These are phyloP conservation scores for Petrocephalus microphthalmus DNA, from an alignment of 2,113 vertebrate species.

Conservation along the genomic window DNA sequence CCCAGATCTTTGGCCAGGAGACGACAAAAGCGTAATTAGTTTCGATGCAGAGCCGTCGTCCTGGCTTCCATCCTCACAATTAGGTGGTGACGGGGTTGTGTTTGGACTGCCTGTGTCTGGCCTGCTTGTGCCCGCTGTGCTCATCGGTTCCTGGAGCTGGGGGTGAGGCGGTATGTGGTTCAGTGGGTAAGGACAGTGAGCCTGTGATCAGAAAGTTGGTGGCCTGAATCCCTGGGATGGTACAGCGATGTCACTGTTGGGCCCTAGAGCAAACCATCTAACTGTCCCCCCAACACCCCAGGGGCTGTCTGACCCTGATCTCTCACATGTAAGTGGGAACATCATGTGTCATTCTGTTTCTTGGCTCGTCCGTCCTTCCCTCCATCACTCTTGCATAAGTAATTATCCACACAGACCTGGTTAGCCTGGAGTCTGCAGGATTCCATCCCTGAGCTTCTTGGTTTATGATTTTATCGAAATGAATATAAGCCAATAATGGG, in stretches of 20 bases:
- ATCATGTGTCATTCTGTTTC: background rate
- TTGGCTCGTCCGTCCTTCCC: background rate
- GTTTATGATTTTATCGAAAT: background rate
- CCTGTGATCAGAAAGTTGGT: background rate
- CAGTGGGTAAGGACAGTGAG: background rate
- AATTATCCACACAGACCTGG: background rate
- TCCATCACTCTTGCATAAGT: background rate
- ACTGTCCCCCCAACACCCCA: background rate
- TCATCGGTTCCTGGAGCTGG: background rate
- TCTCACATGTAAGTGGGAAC: background rate
- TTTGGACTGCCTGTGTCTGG: background rate
- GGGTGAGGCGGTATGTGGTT: background rate
- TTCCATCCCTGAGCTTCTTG: background rate
- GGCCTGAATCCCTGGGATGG: background rate
- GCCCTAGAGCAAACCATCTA: background rate
- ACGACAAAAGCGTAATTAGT: background rate
- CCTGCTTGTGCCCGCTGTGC: background rate
- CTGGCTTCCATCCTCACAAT: background rate
- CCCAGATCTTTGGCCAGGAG: slow-evolving; percentile 6
- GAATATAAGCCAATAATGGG: background rate
- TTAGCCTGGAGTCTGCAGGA: background rate
- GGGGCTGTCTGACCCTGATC: background rate
- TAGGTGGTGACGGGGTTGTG: background rate
- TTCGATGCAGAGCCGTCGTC: background rate
- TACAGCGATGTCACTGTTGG: background rate